A percentile compares a stretch with the other conserved stretches of the same genome.
phyloP scores from a whole-genome alignment of 2,797 vertebrate species.

The Microctenopoma steveboyesi region DNA sequence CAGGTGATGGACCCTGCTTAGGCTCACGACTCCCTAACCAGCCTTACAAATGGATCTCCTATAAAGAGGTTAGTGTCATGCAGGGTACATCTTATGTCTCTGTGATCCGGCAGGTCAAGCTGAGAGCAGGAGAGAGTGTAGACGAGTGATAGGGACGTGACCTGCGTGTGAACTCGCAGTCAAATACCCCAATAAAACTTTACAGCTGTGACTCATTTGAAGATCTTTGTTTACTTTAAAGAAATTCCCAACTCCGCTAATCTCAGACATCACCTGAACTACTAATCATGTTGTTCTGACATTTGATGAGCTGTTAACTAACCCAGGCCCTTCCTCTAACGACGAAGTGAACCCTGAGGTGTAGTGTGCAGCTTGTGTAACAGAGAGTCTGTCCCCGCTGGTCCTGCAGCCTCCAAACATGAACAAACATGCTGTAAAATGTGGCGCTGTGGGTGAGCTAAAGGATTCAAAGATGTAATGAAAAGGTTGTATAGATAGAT shows the following conservation, averaged over 20 bases:
- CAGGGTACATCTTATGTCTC: not conserved
- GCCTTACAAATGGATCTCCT: conserved; percentile 97
- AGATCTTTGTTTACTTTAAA: not conserved
- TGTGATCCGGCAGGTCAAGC: not conserved
- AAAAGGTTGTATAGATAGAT: too few relatives aligned
- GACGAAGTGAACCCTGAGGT: not conserved
- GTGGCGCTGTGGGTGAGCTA: not conserved
- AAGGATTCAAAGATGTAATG: not conserved
- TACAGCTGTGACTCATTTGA: not conserved
- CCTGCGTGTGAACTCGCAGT: not conserved
- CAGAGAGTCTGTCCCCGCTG: not conserved
- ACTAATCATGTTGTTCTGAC: not conserved
- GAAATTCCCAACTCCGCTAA: not conserved
- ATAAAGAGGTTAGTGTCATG: conserved; percentile 90
- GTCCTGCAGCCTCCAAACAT: conserved; percentile 16
- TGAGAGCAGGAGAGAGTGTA: too few relatives aligned
- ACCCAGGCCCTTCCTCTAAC: not conserved
- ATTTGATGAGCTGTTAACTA: not conserved
- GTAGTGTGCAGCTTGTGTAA: not conserved
- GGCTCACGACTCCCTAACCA: conserved; percentile 94
- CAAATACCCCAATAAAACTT: not conserved
- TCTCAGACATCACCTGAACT: not conserved
- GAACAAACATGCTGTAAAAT: not conserved
- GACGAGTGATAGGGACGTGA: too few relatives aligned
- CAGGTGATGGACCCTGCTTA: conserved; percentile 92